phyloP scores from a whole-genome alignment of 2,113 vertebrate genomes.

The Vimba vimba region DNA sequence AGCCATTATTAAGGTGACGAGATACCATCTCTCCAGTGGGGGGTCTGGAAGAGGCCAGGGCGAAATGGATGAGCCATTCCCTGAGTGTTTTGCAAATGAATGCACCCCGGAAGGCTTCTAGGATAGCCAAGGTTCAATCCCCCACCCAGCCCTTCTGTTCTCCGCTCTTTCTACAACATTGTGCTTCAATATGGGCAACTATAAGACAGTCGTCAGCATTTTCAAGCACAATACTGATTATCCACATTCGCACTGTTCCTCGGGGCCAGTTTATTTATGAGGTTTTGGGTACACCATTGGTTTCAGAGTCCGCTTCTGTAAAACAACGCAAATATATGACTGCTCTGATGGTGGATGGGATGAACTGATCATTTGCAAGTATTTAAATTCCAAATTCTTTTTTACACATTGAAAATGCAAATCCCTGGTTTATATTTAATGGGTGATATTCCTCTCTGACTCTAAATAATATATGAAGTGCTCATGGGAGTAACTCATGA shows the following conservation, averaged over 20 bases:
- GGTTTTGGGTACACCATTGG: neutral
- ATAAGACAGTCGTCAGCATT: constrained; percentile 39
- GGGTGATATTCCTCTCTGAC: neutral
- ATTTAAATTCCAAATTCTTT: constrained; percentile 9
- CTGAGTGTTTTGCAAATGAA: constrained; percentile 75
- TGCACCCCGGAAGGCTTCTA: constrained; percentile 73
- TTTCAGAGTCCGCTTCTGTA: neutral
- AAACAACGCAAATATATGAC: neutral
- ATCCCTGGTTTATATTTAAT: neutral
- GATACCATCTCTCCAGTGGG: constrained; percentile 65
- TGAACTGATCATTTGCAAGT: constrained; percentile 4
- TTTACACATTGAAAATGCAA: neutral
- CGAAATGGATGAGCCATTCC: constrained; percentile 67
- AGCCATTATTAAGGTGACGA: constrained; percentile 66
- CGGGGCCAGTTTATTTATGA: constrained; percentile 39
- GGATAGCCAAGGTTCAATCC: constrained; percentile 69
- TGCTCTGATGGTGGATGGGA: neutral
- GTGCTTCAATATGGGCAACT: constrained; percentile 31
- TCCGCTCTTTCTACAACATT: constrained; percentile 49
- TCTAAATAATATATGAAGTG: constrained; percentile 15
- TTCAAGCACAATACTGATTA: constrained; percentile 41
- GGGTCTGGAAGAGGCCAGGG: constrained; percentile 64
- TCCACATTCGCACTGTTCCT: constrained; percentile 8
- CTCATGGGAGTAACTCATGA: neutral
- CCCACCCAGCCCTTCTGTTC: constrained; percentile 44